Conservation (phyloP, 2,797 vertebrate genomes). For the Otus scops region DNA sequence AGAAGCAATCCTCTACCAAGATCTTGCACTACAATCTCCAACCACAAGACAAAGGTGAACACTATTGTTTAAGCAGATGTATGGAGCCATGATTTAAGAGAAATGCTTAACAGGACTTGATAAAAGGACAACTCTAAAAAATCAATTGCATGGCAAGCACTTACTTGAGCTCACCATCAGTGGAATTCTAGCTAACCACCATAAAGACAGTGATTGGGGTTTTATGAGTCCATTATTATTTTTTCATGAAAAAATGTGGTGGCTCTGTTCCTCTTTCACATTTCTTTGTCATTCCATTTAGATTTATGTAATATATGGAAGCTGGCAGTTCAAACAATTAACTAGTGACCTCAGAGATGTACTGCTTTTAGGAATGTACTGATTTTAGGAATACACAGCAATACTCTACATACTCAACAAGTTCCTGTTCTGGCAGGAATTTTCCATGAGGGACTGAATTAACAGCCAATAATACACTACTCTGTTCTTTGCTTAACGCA, state of each 20-base stretch:
- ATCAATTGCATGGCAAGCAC: not conserved
- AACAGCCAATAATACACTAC: not conserved
- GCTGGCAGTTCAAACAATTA: not conserved
- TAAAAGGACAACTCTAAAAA: not conserved
- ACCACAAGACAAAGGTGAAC: not conserved
- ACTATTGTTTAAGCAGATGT: not conserved
- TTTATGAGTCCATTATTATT: not conserved
- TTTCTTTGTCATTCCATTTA: not conserved
- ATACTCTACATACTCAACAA: not conserved
- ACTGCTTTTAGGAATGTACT: not conserved
- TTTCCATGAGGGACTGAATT: not conserved
- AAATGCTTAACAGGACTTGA: not conserved
- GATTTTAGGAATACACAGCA: not conserved
- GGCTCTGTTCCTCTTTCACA: not conserved
- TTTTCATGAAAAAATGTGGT: not conserved
- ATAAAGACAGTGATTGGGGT: not conserved
- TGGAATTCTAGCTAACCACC: not conserved
- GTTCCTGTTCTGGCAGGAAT: not conserved
- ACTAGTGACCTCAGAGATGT: not conserved
- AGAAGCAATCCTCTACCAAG: not conserved
- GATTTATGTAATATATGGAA: not conserved
- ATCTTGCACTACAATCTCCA: not conserved
- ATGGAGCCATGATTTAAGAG: not conserved
- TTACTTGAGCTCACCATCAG: not conserved
- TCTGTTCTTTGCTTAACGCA: not conserved